Conservation (phyloP, 2,797 vertebrate species). For the Pseudocheirus occidentalis region DNA sequence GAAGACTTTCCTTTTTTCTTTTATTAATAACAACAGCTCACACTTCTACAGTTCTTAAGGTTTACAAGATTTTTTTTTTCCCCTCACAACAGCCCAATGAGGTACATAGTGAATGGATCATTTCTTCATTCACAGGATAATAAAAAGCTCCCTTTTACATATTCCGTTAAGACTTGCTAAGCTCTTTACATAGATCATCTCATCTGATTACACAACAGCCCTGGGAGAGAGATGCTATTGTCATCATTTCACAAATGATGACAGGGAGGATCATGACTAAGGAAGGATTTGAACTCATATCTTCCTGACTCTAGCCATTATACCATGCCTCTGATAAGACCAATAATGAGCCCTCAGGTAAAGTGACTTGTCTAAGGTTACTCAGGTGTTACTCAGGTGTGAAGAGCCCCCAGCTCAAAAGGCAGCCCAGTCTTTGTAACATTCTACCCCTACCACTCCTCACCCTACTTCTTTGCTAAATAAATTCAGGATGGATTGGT, state of each 20-base stretch:
- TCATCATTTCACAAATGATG: background rate
- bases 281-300: background rate
- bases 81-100: background rate
- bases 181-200: background rate
- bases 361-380: background rate
- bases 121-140: background rate
- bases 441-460: background rate
- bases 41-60: slow-evolving; percentile 61
- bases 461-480: background rate
- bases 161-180: background rate
- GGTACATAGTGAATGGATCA: background rate
- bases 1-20: slow-evolving; percentile 20
- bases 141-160: background rate
- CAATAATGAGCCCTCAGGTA: background rate
- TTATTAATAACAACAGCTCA: background rate
- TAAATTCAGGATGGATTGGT: background rate
- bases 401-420: background rate
- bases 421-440: background rate
- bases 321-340: background rate
- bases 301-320: background rate
- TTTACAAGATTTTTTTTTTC: background rate
- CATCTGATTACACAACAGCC: background rate
- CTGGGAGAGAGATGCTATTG: background rate
- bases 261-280: background rate
- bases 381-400: background rate